Conservation (phyloP, 2,113 vertebrate species). For the Mesitornis unicolor region DNA sequence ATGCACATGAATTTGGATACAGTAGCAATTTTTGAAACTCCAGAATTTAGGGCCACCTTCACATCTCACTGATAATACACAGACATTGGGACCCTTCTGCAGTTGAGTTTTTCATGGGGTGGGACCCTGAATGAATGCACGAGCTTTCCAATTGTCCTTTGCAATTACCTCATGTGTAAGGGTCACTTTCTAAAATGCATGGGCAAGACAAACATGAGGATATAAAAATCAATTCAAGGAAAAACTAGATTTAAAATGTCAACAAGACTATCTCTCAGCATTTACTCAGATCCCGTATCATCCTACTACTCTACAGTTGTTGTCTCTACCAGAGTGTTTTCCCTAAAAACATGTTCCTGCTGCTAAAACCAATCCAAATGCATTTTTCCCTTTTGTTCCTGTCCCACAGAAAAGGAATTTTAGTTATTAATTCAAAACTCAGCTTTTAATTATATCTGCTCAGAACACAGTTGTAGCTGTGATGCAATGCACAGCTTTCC, state of each 20-base stretch:
- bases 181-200: neutral
- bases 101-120: fast-evolving
- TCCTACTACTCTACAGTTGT: neutral
- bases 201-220: neutral
- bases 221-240: neutral
- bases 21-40: neutral
- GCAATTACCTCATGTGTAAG: neutral
- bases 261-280: neutral
- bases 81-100: neutral
- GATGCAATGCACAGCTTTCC: neutral
- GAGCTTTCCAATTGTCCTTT: neutral
- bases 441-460: neutral
- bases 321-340: neutral
- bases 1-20: neutral
- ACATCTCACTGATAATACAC: neutral
- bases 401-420: neutral
- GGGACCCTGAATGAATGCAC: fast-evolving
- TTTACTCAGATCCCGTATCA: neutral
- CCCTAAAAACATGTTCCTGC: neutral
- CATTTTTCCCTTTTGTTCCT: neutral
- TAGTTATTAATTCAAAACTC: neutral
- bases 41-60: neutral
- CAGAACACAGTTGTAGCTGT: neutral
- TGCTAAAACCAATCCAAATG: neutral
- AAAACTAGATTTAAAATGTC: neutral